These are phyloP conservation scores for Diorhabda sublineata DNA, from an alignment of 1,140 invertebrate genomes.

Conservation along the genomic window DNA sequence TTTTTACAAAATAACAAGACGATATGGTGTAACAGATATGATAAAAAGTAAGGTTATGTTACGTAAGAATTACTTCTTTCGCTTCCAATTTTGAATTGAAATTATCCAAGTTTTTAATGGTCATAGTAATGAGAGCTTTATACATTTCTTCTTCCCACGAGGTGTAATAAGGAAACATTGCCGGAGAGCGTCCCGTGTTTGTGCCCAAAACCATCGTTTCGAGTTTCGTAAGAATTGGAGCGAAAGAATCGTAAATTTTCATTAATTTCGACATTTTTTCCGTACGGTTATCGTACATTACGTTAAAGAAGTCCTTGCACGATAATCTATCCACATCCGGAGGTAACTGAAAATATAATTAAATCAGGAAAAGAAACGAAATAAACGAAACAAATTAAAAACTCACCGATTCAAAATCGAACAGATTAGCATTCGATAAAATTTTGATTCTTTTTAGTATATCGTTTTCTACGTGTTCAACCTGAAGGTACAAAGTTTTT, in stretches of 20 bases:
- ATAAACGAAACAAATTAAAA: not conserved
- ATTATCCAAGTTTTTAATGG: constrained; percentile 64
- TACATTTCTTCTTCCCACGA: constrained; percentile 70
- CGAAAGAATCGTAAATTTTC: constrained; percentile 66
- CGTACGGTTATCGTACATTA: constrained; percentile 62
- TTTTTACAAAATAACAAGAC: not conserved
- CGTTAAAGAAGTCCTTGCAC: constrained; percentile 57
- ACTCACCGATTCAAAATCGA: constrained; percentile 32
- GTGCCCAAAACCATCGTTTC: constrained; percentile 70
- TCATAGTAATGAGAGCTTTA: constrained; percentile 56
- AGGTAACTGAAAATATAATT: not conserved
- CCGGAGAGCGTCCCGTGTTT: constrained; percentile 57
- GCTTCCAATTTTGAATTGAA: constrained; percentile 62
- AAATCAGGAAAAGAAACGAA: not conserved
- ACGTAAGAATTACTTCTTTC: constrained; percentile 46
- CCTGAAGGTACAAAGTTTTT: constrained; percentile 63
- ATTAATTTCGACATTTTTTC: constrained; percentile 62
- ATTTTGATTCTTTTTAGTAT: constrained; percentile 56
- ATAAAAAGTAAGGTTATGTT: too few relatives aligned
- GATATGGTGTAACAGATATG: too few relatives aligned
- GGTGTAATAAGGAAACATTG: constrained; percentile 65
- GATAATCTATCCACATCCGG: constrained; percentile 23
- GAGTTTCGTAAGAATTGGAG: constrained; percentile 74
- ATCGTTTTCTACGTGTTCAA: constrained; percentile 72
- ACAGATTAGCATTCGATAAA: constrained; percentile 37